Conservation (phyloP, 2,797 vertebrate species). For the Botia kubotai region DNA sequence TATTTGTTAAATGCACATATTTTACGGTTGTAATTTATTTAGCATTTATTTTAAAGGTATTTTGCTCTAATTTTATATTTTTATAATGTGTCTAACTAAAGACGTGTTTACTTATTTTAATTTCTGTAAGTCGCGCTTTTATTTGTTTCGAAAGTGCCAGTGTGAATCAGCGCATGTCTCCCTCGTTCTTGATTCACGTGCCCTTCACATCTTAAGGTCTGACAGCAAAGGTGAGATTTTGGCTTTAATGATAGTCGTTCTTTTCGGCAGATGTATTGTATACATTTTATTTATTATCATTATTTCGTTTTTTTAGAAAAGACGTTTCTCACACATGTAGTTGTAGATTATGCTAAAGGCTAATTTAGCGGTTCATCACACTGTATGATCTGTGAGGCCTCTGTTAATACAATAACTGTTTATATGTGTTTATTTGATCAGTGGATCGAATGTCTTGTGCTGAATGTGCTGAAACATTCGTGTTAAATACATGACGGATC, state of each 20-base stretch:
- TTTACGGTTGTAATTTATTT: too few species aligned
- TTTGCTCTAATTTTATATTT: too few species aligned
- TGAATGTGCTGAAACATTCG: background rate
- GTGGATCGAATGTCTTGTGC: too few species aligned
- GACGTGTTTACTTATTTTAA: background rate
- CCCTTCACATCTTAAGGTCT: constrained; percentile 56
- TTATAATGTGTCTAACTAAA: background rate
- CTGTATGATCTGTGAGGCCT: background rate
- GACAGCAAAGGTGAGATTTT: constrained; percentile 34
- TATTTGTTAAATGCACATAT: too few species aligned
- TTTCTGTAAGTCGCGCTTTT: background rate
- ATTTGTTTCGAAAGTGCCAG: constrained; percentile 45
- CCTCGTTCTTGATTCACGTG: constrained; percentile 48
- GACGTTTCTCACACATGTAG: background rate
- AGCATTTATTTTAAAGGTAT: too few species aligned
- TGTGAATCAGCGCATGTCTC: background rate
- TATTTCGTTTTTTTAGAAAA: background rate
- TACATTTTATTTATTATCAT: background rate
- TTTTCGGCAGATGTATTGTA: background rate
- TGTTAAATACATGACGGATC: background rate
- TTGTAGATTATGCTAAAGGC: constrained; percentile 25
- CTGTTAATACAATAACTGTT: background rate
- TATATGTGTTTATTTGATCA: background rate
- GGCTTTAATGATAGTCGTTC: background rate
- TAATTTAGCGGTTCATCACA: constrained; percentile 10